Base-by-base conservation (phyloP, 2,797 vertebrate species). In the Hoplostethus mediterraneus region DNA sequence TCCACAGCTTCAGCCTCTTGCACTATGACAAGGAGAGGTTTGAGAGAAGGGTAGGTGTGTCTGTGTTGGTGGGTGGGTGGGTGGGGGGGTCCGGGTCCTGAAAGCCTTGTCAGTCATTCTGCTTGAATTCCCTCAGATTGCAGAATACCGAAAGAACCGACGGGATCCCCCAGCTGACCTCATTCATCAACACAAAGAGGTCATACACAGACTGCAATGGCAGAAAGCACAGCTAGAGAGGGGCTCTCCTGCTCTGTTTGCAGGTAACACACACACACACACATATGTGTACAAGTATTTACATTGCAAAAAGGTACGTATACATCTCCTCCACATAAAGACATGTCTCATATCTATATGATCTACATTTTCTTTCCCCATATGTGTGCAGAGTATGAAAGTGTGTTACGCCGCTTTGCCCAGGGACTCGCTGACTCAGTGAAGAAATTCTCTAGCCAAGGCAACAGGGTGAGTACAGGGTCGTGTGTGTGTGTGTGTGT, bases 1-100 rank as follows among this genome's bases (percentile, higher is more conserved):
- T 97, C 53, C 94, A 96, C 86, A 97, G 97, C 88, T 95, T 97
- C 89, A 97, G 93, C 1, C 94, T 98, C 55, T 92, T 98, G 71
- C 91, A 94, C 87, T 95, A 95, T 2, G 96, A 97, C 87, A 95
- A 89, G 80, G 97, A 97, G 62, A 94, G 94, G 16, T 66, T 96
- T 58, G 96, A 97, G 83, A 95, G 91, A 78, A 97, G 96, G 95
- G 96, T 96, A 45, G 10, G 2, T 25, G 8, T 48, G 53, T 25
- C 33, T 31, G 17, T 55, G 31, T 69, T 17, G 53, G 1, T 67
- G 51, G 66, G 21, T 63, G 14, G 63, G 25, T 51, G 31, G 42
- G 54, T 40, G 49, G 52, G 28, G 6, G 28, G 13, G 1, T n/a
- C 21, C 3, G 2, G 38, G 0, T 45, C 25, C 2, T 0, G 4